Conservation (phyloP, 2,797 vertebrate species). For the Notolabrus celidotus region DNA sequence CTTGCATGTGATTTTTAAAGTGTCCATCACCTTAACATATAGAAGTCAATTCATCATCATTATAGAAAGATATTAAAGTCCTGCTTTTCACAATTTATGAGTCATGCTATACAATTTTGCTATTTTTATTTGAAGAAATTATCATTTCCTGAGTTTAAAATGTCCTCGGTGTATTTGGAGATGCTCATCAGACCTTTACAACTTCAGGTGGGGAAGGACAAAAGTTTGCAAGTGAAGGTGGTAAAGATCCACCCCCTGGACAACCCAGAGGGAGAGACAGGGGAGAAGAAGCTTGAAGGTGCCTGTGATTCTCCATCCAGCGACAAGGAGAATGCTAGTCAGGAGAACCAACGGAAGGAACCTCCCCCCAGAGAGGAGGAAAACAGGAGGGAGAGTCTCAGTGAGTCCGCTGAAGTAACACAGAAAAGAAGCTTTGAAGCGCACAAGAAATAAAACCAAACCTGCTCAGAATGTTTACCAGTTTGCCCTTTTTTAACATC, state of each 20-base stretch:
- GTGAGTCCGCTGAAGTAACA: constrained; percentile 82
- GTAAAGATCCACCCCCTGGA: constrained; percentile 94
- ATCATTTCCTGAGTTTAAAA: too few relatives aligned
- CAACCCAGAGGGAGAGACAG: constrained; percentile 86
- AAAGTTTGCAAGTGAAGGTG: constrained; percentile 90
- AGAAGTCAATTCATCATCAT: too few relatives aligned
- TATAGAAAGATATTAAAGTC: too few relatives aligned
- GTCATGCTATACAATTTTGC: too few relatives aligned
- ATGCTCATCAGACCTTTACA: neutral
- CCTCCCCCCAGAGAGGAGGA: constrained; percentile 89
- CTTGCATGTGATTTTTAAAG: too few relatives aligned
- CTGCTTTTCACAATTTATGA: too few relatives aligned
- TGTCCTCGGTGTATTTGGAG: too few relatives aligned
- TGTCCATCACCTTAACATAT: too few relatives aligned
- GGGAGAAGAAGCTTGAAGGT: constrained; percentile 93
- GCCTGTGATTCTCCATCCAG: constrained; percentile 97
- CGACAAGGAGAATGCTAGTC: constrained; percentile 96
- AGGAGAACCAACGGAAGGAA: constrained; percentile 93
- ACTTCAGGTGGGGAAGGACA: constrained; percentile 94
- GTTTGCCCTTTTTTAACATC: neutral
- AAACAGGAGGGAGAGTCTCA: constrained; percentile 91
- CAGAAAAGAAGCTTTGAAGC: neutral
- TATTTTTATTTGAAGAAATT: too few relatives aligned
- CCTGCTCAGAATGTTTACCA: too few relatives aligned
- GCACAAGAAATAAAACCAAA: neutral